Evolutionary conservation across 1,140 invertebrate genomes (phyloP), one percentile per base, ranked within the genome.

Genomic region (Zeugodacus cucurbitae): DNA sequence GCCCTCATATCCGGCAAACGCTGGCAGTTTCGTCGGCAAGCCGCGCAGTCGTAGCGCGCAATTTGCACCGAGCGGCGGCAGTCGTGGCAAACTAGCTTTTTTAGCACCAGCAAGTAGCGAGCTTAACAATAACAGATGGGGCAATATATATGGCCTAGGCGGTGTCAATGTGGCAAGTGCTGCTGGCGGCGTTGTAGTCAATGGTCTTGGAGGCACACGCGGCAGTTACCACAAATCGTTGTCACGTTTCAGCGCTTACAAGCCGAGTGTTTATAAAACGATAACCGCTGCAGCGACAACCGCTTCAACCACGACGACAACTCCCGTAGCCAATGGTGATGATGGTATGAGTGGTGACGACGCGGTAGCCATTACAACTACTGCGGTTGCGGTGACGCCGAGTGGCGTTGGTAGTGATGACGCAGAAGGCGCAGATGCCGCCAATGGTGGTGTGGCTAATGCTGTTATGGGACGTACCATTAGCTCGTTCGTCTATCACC

Each of bases 401-500:
- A 87, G 26, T 59, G 29, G 32, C 10, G 29, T 54, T 34, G 58
- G 37, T 59, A 32, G 7, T 7, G 54, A 58, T 29, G 82, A 54
- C 5, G 44, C 6, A 10, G 82, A 54, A 57, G 82, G 14, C 3
- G 22, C 4, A 20, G 78, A 48, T 85, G 44, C 1, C 10, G 44
- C 26, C 8, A 54, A 59, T 1, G 29, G 29, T 58, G 85, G 85
- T 11, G 54, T 29, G 14, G 17, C 7, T n/a, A 59, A 86, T 59
- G 57, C 17, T 14, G 37, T 20, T 64, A 37, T 54, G 41, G 26
- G 26, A 22, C 44, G 59, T n/a, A 70, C 87, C 26, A 88, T 87
- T 26, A 93, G 90, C 54, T 92, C 91, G 1, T 93, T 93, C 70
- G 91, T 92, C 7, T 93, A 93, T 89, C 92, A 93, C 90, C 92